Conservation (phyloP, 2,888 invertebrate species). For the Stictocephala bisonia region DNA sequence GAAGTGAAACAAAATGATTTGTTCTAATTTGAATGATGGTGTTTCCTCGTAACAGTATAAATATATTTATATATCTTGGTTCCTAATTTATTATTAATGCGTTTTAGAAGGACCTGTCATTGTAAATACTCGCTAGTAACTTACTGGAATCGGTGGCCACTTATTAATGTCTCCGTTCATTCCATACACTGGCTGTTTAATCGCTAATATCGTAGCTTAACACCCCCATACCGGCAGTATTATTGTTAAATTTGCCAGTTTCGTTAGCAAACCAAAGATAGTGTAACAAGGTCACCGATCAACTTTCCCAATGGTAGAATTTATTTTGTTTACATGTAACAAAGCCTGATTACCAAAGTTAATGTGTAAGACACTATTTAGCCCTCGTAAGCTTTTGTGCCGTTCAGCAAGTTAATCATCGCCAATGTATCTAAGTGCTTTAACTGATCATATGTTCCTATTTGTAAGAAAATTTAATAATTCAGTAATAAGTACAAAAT, state of each 20-base stretch:
- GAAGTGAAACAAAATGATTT: conserved; percentile 37
- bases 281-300: conserved; percentile 20
- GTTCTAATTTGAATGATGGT: conserved; percentile 33
- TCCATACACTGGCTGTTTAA: neutral
- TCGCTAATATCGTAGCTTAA: too few relatives aligned
- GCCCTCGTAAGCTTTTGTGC: conserved; percentile 34
- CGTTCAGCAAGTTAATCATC: neutral
- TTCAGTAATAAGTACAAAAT: conserved; percentile 32
- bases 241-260: neutral
- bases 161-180: conserved; percentile 16
- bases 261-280: conserved; percentile 32
- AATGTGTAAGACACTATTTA: conserved; percentile 35
- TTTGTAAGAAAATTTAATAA: conserved; percentile 15
- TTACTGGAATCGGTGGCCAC: conserved; percentile 2
- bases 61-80: conserved; percentile 54
- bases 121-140: conserved; percentile 42
- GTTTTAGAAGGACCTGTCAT: conserved; percentile 42
- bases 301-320: conserved; percentile 21
- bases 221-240: too few relatives aligned
- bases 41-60: conserved; percentile 24
- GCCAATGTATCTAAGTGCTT: conserved; percentile 18
- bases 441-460: conserved; percentile 37
- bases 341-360: conserved; percentile 37
- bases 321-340: conserved; percentile 38
- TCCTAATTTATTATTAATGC: conserved; percentile 55